Conservation (phyloP, 2,797 vertebrate species). For the Semotilus atromaculatus region DNA sequence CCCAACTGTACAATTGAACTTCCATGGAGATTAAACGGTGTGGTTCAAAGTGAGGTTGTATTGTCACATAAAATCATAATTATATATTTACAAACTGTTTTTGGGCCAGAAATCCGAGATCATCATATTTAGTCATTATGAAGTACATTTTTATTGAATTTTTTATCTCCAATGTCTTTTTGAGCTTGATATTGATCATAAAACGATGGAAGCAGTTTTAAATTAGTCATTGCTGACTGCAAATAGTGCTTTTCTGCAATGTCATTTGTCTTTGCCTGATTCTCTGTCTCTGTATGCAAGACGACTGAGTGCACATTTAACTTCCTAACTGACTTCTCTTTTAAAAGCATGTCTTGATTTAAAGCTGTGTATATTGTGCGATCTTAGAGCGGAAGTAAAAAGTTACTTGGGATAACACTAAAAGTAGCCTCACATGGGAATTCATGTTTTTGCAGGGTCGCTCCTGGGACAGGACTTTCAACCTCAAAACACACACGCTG, state of each 20-base stretch:
- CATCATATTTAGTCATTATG: neutral
- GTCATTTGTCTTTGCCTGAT: neutral
- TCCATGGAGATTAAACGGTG: conserved; percentile 11
- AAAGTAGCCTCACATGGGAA: conserved; percentile 61
- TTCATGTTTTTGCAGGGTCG: conserved; percentile 55
- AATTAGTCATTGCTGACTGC: conserved; percentile 8
- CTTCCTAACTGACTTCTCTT: neutral
- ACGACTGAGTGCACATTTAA: neutral
- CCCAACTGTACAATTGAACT: conserved; percentile 9
- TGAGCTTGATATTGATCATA: neutral
- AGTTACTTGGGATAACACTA: conserved; percentile 54
- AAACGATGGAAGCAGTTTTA: neutral
- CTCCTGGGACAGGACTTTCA: conserved; percentile 60
- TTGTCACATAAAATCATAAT: neutral
- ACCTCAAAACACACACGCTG: conserved; percentile 47
- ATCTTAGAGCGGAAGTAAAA: neutral
- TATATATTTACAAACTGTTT: neutral
- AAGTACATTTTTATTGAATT: neutral
- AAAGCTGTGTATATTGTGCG: neutral
- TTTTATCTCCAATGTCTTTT: neutral
- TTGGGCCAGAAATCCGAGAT: neutral
- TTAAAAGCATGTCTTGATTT: neutral
- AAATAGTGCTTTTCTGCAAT: neutral
- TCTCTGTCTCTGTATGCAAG: neutral
- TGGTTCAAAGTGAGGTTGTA: neutral